These are phyloP conservation scores for Elaphurus davidianus DNA, from an alignment of 2,113 vertebrate genomes.

Conservation along the genomic window DNA sequence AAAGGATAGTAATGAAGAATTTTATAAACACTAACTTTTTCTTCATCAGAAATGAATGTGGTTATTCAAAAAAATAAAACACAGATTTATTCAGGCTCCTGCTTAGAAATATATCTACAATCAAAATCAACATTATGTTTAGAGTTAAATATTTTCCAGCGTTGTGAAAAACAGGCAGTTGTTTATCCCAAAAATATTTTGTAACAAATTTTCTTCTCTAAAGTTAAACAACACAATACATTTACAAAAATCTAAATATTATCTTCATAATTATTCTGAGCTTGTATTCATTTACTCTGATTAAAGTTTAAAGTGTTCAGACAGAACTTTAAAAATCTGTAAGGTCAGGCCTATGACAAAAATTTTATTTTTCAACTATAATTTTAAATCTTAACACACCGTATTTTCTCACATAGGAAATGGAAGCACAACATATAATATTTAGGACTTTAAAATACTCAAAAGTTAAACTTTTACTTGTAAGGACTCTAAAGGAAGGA, in stretches of 20 bases:
- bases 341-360: neutral
- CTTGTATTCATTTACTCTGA: neutral
- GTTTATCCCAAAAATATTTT: neutral
- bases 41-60: neutral
- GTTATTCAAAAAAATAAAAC: neutral
- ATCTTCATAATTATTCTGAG: neutral
- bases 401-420: neutral
- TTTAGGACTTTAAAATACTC: neutral
- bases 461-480: neutral
- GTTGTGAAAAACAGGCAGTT: neutral
- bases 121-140: neutral
- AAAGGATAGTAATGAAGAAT: neutral
- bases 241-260: neutral
- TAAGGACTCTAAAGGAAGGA: neutral
- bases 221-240: neutral
- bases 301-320: neutral
- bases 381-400: conserved; percentile 11
- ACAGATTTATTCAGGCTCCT: neutral
- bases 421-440: neutral
- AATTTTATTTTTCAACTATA: neutral
- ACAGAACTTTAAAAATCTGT: neutral
- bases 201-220: neutral
- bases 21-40: neutral
- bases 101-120: neutral
- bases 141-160: neutral